A percentile compares a stretch with the other conserved stretches of the same genome.
phyloP scores from a whole-genome alignment of 2,113 vertebrate species.

The Tylochromis polylepis region DNA sequence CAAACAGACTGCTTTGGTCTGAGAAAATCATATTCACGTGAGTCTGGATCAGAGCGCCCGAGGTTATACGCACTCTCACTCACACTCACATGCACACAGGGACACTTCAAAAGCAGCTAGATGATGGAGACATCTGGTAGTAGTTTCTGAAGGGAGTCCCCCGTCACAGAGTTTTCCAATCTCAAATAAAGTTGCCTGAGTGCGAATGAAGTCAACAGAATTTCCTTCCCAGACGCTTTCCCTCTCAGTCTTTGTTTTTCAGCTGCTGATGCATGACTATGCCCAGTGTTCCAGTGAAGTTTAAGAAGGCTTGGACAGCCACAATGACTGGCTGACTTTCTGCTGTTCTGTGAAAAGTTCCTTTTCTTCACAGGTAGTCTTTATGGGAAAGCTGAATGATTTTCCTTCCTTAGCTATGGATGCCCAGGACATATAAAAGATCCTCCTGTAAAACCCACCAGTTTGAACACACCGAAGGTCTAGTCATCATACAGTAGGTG shows the following conservation, averaged over 20 bases:
- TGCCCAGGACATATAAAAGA: background rate
- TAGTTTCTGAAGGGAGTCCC: constrained; percentile 51
- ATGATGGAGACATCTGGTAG: constrained; percentile 45
- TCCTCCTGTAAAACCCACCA: background rate
- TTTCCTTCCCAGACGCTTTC: constrained; percentile 14
- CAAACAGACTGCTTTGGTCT: constrained; percentile 18
- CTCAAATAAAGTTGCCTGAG: background rate
- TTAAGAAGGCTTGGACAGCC: background rate
- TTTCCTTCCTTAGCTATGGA: background rate
- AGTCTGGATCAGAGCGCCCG: constrained; percentile 12
- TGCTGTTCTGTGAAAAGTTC: background rate
- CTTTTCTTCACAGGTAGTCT: background rate
- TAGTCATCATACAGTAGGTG: background rate
- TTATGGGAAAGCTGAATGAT: background rate
- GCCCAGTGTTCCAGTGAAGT: background rate
- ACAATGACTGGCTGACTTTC: background rate
- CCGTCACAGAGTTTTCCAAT: background rate
- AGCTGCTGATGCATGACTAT: background rate
- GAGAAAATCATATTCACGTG: constrained; percentile 35
- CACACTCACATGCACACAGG: background rate
- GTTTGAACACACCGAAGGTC: background rate
- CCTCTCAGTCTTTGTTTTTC: background rate
- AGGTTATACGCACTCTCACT: background rate
- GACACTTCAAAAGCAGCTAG: constrained; percentile 11
- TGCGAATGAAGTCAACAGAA: constrained; percentile 7